phyloP scores from a whole-genome alignment of 2,888 invertebrate species.

The Ophonus ardosiacus region DNA sequence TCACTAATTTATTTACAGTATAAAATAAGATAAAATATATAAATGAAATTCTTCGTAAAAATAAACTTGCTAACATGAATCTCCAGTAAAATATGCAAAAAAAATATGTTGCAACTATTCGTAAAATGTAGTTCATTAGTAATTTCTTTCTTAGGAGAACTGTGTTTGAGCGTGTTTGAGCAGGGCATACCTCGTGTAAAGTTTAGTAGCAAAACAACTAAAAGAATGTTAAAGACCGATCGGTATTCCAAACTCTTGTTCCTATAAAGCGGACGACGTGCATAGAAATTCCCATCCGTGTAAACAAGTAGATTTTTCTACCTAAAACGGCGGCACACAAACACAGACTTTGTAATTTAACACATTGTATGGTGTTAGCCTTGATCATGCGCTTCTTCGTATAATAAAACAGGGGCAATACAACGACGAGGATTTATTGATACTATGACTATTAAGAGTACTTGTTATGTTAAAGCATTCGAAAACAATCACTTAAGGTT shows the following conservation, averaged over 20 bases:
- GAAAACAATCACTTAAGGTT: background rate
- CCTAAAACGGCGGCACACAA: constrained; percentile 33
- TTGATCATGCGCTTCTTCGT: background rate
- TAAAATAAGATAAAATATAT: too few relatives aligned
- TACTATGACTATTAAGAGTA: background rate
- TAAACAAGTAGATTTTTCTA: constrained; percentile 44
- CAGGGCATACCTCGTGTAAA: constrained; percentile 29
- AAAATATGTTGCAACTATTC: constrained; percentile 13
- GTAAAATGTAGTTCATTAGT: constrained; percentile 35
- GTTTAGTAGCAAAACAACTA: constrained; percentile 42
- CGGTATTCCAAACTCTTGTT: constrained; percentile 43
- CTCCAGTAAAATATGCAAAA: background rate
- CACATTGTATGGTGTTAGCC: constrained; percentile 31
- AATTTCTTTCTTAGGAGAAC: constrained; percentile 25
- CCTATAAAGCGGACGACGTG: constrained; percentile 40
- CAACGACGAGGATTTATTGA: background rate
- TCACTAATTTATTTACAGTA: too few relatives aligned
- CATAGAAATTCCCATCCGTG: constrained; percentile 52
- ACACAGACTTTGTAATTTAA: constrained; percentile 8
- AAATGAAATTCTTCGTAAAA: too few relatives aligned
- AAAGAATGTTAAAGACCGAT: constrained; percentile 44
- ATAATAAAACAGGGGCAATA: background rate
- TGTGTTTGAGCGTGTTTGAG: constrained; percentile 22
- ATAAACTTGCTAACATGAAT: background rate
- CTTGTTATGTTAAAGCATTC: background rate